Percentiles rank a stretch among this genome's conserved stretches.
phyloP scores from a whole-genome alignment of 30 jellyfish, hydroid and myxozoan genomes.

The Catostylus mosaicus region DNA sequence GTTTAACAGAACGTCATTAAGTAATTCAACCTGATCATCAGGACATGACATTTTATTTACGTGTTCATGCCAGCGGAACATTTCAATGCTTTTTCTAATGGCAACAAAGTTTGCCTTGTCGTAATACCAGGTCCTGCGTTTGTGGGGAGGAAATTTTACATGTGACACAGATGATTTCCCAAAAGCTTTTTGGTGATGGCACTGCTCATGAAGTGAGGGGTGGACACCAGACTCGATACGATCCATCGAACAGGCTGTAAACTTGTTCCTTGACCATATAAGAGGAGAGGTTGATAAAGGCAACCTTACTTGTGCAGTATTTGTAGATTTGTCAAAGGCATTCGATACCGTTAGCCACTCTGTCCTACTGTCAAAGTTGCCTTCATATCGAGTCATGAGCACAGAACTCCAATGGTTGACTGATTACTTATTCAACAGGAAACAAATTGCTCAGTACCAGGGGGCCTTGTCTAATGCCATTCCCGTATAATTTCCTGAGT shows the following conservation, averaged over 20 bases:
- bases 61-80: no score
- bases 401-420: slow-evolving; percentile 62
- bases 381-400: slow-evolving; percentile 56
- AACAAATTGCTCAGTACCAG: slow-evolving; percentile 50
- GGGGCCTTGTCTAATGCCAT: slow-evolving; percentile 50
- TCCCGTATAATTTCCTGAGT: slow-evolving; percentile 14
- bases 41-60: no score
- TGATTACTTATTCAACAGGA: slow-evolving; percentile 47
- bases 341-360: slow-evolving; percentile 60
- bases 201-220: no score
- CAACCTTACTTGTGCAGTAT: slow-evolving; percentile 42
- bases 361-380: slow-evolving; percentile 53
- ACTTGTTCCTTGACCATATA: slow-evolving; percentile 27
- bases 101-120: no score
- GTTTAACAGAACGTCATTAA: no score
- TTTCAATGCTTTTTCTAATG: no score
- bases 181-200: no score
- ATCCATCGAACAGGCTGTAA: slow-evolving; percentile 23
- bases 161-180: no score
- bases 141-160: no score
- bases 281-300: slow-evolving; percentile 58
- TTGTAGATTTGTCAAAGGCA: slow-evolving; percentile 65
- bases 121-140: no score
- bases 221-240: no score
- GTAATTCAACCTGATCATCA: no score